Evolutionary conservation across 2,888 invertebrate genomes (phyloP), one percentile per base, ranked within the genome.

Genomic region (Volucella bombylans): DNA sequence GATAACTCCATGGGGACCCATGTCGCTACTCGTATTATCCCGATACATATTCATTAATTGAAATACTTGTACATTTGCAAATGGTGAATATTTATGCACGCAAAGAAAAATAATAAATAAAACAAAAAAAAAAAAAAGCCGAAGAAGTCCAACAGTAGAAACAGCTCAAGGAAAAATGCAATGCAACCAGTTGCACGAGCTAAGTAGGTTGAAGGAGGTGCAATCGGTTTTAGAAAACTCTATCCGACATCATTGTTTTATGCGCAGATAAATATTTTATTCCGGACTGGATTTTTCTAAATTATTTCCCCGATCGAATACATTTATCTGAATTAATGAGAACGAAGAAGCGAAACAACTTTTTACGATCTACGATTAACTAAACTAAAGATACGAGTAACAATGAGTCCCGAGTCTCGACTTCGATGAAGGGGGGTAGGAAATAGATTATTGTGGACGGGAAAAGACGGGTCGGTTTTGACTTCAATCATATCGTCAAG

Each of bases 1-100:
- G 71, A 81, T 81, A 81, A 64, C 81, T 81, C 68, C 81, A 61
- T 67, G 83, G 74, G 71, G 80, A 80, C 80, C 67, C 72, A 83
- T 83, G 85, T 85, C 85, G 76, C 85, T 85, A 31, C 31, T 31
- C 6, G 31, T 31, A 85, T 85, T 85, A 85, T 81, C 73, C 81
- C 85, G 81, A 85, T 85, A 85, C 81, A 85, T 81, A 85, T 85
- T 85, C 85, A 85, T 85, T 85, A 85, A 85, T 85, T 85, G 85
- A 85, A 77, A 81, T 77, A 55, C 78, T 78, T 69, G 62, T 74
- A 68, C 76, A 77, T 85, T 85, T 85, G 85, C 81, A 81, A 85
- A 85, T 81, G 85, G 76, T 72, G 81, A 72, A 85, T 85, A 81
- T 85, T 85, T 85, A 85, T 85, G 85, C 85, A 77, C 81, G 85